phyloP scores from a whole-genome alignment of 2,888 invertebrate genomes.

The Sinopyrophorus schimmeli region DNA sequence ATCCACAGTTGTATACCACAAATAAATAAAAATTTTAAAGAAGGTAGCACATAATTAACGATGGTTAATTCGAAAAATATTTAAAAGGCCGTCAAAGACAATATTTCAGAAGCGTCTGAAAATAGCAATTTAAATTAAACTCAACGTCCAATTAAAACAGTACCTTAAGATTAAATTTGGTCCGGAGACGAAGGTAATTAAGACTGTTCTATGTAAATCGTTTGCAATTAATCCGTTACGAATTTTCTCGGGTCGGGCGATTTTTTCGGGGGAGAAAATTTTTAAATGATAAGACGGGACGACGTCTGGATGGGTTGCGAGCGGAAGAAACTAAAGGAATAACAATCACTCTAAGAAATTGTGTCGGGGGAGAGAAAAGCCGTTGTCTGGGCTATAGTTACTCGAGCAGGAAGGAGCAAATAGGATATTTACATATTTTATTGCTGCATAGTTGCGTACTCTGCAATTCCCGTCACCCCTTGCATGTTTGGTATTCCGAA shows the following conservation, averaged over 20 bases:
- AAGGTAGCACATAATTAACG: too few relatives aligned
- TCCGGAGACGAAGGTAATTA: constrained; percentile 37
- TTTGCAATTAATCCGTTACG: constrained; percentile 45
- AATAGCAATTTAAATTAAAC: constrained; percentile 22
- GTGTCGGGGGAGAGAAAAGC: constrained; percentile 38
- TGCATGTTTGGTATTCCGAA: constrained; percentile 38
- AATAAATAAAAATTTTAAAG: too few relatives aligned
- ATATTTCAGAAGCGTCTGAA: constrained; percentile 13
- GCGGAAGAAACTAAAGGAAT: constrained; percentile 39
- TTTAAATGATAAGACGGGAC: constrained; percentile 34
- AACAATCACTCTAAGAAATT: constrained; percentile 40
- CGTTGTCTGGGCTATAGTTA: constrained; percentile 42
- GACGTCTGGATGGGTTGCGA: constrained; percentile 39
- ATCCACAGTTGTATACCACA: too few relatives aligned
- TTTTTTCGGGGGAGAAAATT: constrained; percentile 38
- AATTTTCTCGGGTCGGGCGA: constrained; percentile 33
- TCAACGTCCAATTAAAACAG: constrained; percentile 26
- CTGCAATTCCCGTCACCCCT: constrained; percentile 39
- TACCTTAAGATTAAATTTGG: constrained; percentile 26
- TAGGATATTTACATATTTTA: constrained; percentile 51
- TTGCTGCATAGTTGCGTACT: constrained; percentile 43
- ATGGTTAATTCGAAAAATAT: too few relatives aligned
- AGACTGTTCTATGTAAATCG: constrained; percentile 46
- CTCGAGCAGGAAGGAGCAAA: constrained; percentile 45
- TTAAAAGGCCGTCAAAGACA: too few relatives aligned